Conservation (phyloP, 2,113 vertebrate species). For the Sialia sialis region DNA sequence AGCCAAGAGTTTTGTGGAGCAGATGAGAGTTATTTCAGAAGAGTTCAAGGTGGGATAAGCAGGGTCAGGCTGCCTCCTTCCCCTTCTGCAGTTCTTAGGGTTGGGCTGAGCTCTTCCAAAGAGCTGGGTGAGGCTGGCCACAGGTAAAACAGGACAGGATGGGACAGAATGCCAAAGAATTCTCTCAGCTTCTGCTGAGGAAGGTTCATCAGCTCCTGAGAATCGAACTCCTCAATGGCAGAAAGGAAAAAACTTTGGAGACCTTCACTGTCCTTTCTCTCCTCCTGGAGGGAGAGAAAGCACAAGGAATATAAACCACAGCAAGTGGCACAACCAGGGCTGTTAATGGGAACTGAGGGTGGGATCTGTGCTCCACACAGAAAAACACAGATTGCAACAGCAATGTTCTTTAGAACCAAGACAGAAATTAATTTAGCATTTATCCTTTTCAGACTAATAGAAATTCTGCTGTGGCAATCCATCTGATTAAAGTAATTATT, state of each 20-base stretch:
- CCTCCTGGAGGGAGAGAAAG: not conserved
- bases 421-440: not conserved
- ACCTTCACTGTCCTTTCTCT: not conserved
- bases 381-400: not conserved
- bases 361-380: not conserved
- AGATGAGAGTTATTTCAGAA: not conserved
- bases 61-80: not conserved
- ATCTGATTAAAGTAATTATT: not conserved
- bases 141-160: not conserved
- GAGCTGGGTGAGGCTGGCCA: not conserved
- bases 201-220: not conserved
- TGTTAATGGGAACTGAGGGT: not conserved
- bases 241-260: not conserved
- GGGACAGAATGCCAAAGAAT: not conserved
- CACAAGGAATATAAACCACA: not conserved
- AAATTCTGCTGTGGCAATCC: not conserved
- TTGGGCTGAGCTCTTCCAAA: not conserved
- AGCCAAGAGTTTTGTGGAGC: not conserved
- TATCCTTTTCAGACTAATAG: not conserved
- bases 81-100: not conserved
- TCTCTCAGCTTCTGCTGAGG: not conserved
- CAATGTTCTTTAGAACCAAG: not conserved
- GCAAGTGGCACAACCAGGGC: not conserved
- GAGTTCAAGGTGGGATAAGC: not conserved
- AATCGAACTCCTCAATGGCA: not conserved